Evolutionary conservation across 2,113 vertebrate genomes (phyloP), one percentile per base, ranked within the genome.

Genomic region (Myiozetetes cayanensis): DNA sequence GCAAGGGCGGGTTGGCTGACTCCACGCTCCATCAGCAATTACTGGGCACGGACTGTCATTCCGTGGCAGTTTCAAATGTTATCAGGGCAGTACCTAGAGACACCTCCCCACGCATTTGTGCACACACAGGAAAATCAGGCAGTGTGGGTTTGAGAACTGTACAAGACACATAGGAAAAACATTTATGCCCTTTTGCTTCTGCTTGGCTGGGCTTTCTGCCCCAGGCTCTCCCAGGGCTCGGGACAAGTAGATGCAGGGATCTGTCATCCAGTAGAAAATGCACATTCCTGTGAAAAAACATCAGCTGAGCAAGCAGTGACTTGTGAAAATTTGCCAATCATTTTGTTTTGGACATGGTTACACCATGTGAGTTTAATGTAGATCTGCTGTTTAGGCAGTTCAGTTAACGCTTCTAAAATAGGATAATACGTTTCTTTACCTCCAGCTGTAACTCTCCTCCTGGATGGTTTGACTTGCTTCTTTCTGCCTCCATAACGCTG

Each of bases 11-110:
- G 6, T 74, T 16, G 14, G 39, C 82, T 85, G 66, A 9, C 12
- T 68, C 49, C 7, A 6, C 1, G 0, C 47, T 71, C n/a, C 2
- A 3, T 25, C 91, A 55, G 47, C 1, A 9, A 3, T 68, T 30
- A 4, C 27, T 12, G 10, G 41, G 12, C 11, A 6, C 3, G 7
- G 43, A 8, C 37, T 9, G 11, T 35, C 30, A 65, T 72, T 53
- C 35, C 0, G 0, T 49, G 46, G 56, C 8, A 6, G 13, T 72
- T 91, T 56, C 39, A 89, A 61, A 25, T 85, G 33, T 65, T 85
- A 14, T 8, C 27, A 58, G 15, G 28, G 39, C 35, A 24, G 33
- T 18, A 50, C 71, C 25, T 49, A 10, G 21, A 85, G 41, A 31
- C 52, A 31, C 47, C 43, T 65, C 15, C 59, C 77, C 31, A 6